Conservation (phyloP, 2,113 vertebrate species). For the Danio rerio region DNA sequence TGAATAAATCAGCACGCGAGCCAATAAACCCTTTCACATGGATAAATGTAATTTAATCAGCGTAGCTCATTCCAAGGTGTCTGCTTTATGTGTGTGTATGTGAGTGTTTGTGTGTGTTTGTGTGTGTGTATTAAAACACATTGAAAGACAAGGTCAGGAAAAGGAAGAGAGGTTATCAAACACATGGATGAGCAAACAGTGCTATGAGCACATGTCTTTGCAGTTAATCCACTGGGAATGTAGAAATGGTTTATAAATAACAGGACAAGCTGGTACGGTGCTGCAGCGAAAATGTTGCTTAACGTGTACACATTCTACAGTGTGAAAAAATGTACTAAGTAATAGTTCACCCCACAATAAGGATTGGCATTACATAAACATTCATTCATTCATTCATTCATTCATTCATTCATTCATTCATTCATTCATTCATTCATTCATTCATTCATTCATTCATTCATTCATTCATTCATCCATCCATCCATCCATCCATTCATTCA, state of each 20-base stretch:
- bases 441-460: too few species aligned
- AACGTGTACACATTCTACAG: not conserved
- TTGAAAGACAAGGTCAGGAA: slow-evolving; percentile 22
- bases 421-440: too few species aligned
- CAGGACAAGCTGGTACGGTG: not conserved
- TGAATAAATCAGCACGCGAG: slow-evolving; percentile 34
- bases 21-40: slow-evolving; percentile 27
- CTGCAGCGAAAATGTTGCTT: not conserved
- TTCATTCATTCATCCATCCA: too few species aligned
- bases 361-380: too few species aligned
- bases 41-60: slow-evolving; percentile 55
- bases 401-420: too few species aligned
- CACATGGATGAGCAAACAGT: slow-evolving; percentile 9
- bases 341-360: too few species aligned
- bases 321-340: too few species aligned
- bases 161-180: slow-evolving; percentile 24
- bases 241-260: slow-evolving; percentile 8
- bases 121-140: not conserved
- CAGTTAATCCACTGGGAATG: not conserved
- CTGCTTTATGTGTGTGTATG: not conserved
- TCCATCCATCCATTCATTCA: too few species aligned
- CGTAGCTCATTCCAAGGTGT: slow-evolving; percentile 39
- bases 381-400: too few species aligned
- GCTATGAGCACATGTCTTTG: not conserved
- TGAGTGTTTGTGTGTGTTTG: not conserved